These are phyloP conservation scores for Eolophus roseicapilla DNA, from an alignment of 2,113 vertebrate species.

Conservation along the genomic window DNA sequence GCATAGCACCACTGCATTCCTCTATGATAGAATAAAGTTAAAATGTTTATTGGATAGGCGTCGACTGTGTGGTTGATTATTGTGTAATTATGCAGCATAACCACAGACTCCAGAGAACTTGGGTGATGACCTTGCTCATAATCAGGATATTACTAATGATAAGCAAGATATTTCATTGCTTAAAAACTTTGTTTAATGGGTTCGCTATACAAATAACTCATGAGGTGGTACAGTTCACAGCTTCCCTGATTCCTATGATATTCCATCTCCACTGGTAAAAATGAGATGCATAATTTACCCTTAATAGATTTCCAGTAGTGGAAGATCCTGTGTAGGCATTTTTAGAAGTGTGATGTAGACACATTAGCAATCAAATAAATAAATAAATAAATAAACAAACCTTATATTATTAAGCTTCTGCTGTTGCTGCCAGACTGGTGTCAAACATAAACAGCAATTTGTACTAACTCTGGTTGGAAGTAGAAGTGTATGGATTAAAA, in stretches of 20 bases:
- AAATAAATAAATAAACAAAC: fast-evolving
- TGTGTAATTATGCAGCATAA: background rate
- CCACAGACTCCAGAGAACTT: background rate
- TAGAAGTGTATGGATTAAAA: background rate
- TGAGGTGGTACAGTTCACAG: background rate
- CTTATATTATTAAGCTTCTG: background rate
- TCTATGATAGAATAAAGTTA: background rate
- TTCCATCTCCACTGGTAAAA: background rate
- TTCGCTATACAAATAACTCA: background rate
- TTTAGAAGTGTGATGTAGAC: background rate
- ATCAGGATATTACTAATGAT: background rate
- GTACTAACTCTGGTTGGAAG: background rate
- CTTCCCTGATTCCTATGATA: background rate
- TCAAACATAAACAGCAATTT: background rate
- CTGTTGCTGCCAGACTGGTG: background rate
- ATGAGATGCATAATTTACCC: background rate
- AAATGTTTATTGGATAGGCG: background rate
- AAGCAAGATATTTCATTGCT: background rate
- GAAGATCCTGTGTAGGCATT: background rate
- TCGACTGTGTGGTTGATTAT: background rate
- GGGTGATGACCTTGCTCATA: background rate
- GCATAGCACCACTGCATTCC: background rate
- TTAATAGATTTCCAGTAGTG: background rate
- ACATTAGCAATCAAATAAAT: background rate
- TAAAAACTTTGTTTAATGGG: background rate